Evolutionary conservation across 2,888 invertebrate species (phyloP).

Genomic region (Oithona nana): DNA sequence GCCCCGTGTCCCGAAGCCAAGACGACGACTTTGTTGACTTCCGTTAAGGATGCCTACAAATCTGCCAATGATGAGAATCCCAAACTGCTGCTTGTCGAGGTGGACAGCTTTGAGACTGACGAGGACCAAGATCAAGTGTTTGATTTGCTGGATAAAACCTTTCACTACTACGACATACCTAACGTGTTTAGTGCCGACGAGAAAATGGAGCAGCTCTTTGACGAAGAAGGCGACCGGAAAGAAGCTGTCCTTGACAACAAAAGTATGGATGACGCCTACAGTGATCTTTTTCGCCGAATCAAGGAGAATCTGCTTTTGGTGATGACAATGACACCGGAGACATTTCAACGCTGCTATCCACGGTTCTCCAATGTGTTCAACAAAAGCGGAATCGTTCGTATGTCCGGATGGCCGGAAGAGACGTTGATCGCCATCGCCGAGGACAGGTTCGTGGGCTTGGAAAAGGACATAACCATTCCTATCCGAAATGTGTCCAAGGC

Average conservation of each 20-base stretch:
- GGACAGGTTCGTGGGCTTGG: slow-evolving; percentile 5
- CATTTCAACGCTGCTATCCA: not conserved
- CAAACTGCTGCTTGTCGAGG: not conserved
- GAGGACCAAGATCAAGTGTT: not conserved
- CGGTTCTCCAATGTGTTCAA: not conserved
- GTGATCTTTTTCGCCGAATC: not conserved
- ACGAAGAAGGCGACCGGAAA: not conserved
- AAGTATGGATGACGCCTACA: not conserved
- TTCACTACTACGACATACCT: slow-evolving; percentile 5
- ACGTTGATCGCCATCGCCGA: slow-evolving; percentile 6
- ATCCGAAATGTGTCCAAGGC: not conserved
- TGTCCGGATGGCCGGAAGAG: slow-evolving; percentile 1
- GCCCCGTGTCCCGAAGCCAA: not conserved
- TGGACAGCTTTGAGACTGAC: not conserved
- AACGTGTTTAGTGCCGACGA: not conserved
- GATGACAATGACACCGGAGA: not conserved
- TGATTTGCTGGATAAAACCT: not conserved
- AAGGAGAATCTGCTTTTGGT: not conserved
- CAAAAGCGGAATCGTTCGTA: not conserved
- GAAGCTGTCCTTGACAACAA: not conserved
- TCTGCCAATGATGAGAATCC: slow-evolving; percentile 4
- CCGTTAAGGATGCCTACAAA: not conserved
- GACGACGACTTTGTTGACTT: not conserved
- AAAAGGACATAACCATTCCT: not conserved
- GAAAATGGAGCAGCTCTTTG: not conserved